Evolutionary conservation across 2,888 invertebrate species (phyloP), one percentile per base, ranked within the genome.

Genomic region (Plebejus melissa): DNA sequence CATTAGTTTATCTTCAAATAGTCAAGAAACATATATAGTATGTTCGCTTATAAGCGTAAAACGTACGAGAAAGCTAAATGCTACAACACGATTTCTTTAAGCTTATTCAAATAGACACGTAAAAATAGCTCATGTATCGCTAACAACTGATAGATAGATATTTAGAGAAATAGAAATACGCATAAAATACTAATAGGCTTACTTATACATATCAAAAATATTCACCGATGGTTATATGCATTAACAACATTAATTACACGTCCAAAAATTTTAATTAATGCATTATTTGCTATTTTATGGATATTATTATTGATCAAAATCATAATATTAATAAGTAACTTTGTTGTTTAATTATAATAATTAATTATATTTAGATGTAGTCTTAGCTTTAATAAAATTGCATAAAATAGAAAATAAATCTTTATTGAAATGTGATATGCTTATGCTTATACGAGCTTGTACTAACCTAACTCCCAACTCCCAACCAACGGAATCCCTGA

Each of bases 371-470:
- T 22, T 72, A 3, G 3, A 36, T 36, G 36, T 3, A 36, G 4
- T 4, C 36, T 36, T 36, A 22, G 22, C 22, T 22, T 22, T 22
- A 22, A 22, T 22, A 22, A 22, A 22, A 22, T 22, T 22, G 22
- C 72, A 54, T 72, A 54, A 72, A 76, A 74, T 69, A 75, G 75
- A 69, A 78, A 76, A 76, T 76, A 28, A 69, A 77, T 76, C 36
- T 72, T 77, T 76, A 76, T 76, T 76, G 76, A 76, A 75, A 74
- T 58, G 57, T 76, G 78, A 79, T 76, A 77, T 77, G 79, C 79
- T 80, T 77, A 79, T 80, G 82, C 82, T 82, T 81, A 54, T 76
- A 78, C 81, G 81, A 79, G 83, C 83, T 82, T 83, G 46, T 46
- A 46, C 54, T 76, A 80, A 81, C 80, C 80, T 69, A 70, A 80